Conservation (phyloP, 2,113 vertebrate species). For the Emydura subglobosa region DNA sequence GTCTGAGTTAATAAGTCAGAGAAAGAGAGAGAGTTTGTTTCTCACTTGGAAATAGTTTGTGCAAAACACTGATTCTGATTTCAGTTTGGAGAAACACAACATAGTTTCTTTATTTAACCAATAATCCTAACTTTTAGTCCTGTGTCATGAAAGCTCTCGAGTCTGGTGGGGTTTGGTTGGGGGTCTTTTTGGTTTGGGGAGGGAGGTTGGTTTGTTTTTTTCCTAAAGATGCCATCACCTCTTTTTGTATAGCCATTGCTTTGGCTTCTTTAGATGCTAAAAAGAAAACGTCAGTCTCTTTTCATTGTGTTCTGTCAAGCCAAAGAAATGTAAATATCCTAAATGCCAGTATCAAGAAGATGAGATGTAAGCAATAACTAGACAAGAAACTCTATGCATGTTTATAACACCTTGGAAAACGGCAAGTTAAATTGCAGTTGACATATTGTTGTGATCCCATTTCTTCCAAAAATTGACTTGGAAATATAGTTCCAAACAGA, state of each 20-base stretch:
- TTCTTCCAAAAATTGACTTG: not conserved
- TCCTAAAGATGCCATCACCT: not conserved
- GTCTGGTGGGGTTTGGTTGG: not conserved
- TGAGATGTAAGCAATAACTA: conserved; percentile 57
- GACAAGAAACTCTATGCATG: not conserved
- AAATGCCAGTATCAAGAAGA: conserved; percentile 40
- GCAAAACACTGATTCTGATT: not conserved
- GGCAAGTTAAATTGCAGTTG: not conserved
- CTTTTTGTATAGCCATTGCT: not conserved
- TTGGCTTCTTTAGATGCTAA: not conserved
- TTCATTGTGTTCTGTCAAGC: conserved; percentile 62
- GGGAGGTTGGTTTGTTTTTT: not conserved
- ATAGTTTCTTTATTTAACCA: not conserved
- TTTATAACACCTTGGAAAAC: not conserved
- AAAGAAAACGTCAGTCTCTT: not conserved
- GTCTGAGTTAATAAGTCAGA: not conserved
- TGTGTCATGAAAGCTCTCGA: not conserved
- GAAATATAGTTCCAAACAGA: not conserved
- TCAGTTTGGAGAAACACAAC: not conserved
- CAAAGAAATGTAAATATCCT: conserved; percentile 74
- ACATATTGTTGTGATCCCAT: not conserved
- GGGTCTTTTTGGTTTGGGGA: not conserved
- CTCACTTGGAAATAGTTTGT: not conserved
- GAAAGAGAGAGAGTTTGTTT: not conserved
- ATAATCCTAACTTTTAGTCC: not conserved